Evolutionary conservation across 2,113 vertebrate species (phyloP).

Genomic region (Aptenodytes forsteri): DNA sequence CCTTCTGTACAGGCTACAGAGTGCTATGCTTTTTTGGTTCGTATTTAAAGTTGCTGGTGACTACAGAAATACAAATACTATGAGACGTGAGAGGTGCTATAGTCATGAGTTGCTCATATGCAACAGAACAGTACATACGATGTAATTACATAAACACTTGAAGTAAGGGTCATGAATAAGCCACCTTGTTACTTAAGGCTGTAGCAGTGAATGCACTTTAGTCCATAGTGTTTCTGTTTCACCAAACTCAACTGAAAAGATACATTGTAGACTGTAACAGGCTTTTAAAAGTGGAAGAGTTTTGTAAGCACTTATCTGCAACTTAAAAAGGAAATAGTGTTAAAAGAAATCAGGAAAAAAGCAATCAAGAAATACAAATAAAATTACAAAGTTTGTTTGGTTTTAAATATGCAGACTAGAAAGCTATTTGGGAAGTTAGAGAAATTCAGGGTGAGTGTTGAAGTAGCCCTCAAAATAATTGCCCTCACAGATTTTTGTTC

Average conservation of each 20-base stretch:
- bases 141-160: neutral
- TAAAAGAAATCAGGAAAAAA: neutral
- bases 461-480: neutral
- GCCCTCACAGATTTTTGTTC: neutral
- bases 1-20: neutral
- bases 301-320: neutral
- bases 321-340: neutral
- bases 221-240: neutral
- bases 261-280: neutral
- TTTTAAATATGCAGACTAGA: neutral
- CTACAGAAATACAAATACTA: neutral
- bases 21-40: neutral
- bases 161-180: neutral
- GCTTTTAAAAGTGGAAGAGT: neutral
- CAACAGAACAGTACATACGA: constrained; percentile 13
- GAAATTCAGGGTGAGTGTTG: neutral
- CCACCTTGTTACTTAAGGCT: neutral
- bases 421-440: neutral
- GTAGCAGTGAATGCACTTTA: neutral
- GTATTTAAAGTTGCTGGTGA: neutral
- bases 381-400: neutral
- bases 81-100: neutral
- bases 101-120: neutral
- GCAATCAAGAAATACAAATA: neutral
- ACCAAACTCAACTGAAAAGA: neutral